Evolutionary conservation across 1,140 invertebrate species (phyloP), one percentile per base, ranked within the genome.

Genomic region (Bactericera cockerelli): DNA sequence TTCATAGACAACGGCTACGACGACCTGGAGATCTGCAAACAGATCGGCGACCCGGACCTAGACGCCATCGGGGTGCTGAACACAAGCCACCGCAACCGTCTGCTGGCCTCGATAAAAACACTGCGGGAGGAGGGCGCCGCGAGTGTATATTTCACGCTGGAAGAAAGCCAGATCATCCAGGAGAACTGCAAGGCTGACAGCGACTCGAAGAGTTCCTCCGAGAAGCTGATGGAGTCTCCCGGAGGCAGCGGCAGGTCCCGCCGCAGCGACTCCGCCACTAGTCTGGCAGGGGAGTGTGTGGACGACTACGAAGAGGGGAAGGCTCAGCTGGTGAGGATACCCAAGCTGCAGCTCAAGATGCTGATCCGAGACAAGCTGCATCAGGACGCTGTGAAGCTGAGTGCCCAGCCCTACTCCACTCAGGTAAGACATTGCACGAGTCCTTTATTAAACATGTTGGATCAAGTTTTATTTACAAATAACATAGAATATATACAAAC

Each of bases 1-100:
- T 95, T 96, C 72, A 79, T 95, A 64, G 92, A 95, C 75, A 94
- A 95, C 74, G 93, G 93, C 60, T 96, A 95, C 75, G 92, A 95
- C 72, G 92, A 95, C 73, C 77, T 95, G 67, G 91, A 93, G 75
- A 93, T 95, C 67, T 95, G 92, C 75, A 94, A 93, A 73, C 89
- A 94, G 74, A 90, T 95, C 69, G 90, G 91, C 22, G 90, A 93
- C 70, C 87, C 89, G 8, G 93, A 97, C 75, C 75, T 95, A 67
- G 91, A 95, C 72, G 92, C 92, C 8, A 95, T 96, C 68, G 92
- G 91, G 26, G 91, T 96, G 6, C 81, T 86, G 57, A 89, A 90
- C 72, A 81, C 83, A 49, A 75, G 78, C 57, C 89, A 95, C 71
- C 79, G 91, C 21, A 78, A 80, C 54, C 76, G 84, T 33, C 73